Percentiles rank a stretch among this genome's conserved stretches.
These are phyloP conservation scores for Rhincodon typus DNA, from an alignment of 2,797 vertebrate genomes.

Conservation along the genomic window DNA sequence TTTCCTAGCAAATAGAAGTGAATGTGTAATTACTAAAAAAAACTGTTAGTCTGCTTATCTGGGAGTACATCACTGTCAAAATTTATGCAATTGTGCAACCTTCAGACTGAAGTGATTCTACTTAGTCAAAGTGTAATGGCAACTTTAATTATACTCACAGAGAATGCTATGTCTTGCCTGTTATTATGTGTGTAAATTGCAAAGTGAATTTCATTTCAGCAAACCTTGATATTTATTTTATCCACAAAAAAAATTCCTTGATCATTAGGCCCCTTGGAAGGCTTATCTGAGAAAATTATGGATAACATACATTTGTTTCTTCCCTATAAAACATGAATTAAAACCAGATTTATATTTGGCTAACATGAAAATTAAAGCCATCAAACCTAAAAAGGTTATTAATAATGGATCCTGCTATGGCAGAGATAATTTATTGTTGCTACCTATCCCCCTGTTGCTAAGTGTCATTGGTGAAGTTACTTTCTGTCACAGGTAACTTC, in stretches of 20 bases:
- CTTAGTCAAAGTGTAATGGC: not conserved
- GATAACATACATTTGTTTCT: not conserved
- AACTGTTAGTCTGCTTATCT: not conserved
- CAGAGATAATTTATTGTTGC: not conserved
- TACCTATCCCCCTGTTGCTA: not conserved
- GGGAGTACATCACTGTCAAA: not conserved
- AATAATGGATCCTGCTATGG: not conserved
- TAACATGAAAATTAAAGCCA: not conserved
- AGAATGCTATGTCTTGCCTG: not conserved
- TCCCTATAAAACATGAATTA: not conserved
- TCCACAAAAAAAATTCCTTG: not conserved
- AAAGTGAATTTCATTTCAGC: not conserved
- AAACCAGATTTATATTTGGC: not conserved
- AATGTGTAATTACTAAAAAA: not conserved
- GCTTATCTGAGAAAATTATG: not conserved
- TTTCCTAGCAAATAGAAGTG: not conserved
- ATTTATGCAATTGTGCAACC: not conserved
- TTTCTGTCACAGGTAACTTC: not conserved
- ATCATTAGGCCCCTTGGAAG: not conserved
- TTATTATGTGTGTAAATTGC: not conserved
- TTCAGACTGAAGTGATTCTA: not conserved
- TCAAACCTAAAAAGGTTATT: not conserved
- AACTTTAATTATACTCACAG: not conserved
- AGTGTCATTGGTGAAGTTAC: not conserved
- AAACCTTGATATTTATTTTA: not conserved